These are phyloP conservation scores for Matsumyia berberina DNA, from an alignment of 2,888 invertebrate genomes.

Conservation along the genomic window DNA sequence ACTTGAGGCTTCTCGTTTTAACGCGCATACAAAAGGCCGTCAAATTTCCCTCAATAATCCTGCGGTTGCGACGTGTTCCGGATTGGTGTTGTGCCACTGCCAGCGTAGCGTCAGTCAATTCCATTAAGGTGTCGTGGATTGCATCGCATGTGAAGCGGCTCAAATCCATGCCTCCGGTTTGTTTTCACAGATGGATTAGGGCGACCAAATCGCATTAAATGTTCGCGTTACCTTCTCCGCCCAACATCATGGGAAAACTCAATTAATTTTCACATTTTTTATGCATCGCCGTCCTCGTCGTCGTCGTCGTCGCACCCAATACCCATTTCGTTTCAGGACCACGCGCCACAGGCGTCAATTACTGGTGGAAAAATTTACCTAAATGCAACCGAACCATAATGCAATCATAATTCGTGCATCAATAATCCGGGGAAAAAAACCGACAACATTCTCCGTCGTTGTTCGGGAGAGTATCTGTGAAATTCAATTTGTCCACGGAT, in stretches of 20 bases:
- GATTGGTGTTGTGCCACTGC: constrained; percentile 19
- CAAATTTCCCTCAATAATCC: constrained; percentile 58
- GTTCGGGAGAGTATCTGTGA: constrained; percentile 33
- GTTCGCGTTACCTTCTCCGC: constrained; percentile 37
- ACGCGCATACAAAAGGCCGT: background rate
- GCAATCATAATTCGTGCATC: constrained; percentile 72
- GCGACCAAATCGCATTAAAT: constrained; percentile 44
- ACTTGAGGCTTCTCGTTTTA: constrained; percentile 16
- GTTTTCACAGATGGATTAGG: constrained; percentile 26
- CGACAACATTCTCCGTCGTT: constrained; percentile 9
- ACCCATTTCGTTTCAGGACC: constrained; percentile 1
- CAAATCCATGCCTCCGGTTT: background rate
- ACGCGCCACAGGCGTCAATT: constrained; percentile 57
- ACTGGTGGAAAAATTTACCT: constrained; percentile 52
- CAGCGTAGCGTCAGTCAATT: constrained; percentile 56
- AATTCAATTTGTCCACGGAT: constrained; percentile 44
- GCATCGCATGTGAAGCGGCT: constrained; percentile 13
- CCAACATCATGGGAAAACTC: constrained; percentile 30
- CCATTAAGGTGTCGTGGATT: constrained; percentile 49
- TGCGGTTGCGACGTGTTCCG: constrained; percentile 33
- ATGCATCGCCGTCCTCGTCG: background rate
- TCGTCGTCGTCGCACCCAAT: constrained; percentile 19
- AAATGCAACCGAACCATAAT: constrained; percentile 40
- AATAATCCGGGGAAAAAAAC: constrained; percentile 34
- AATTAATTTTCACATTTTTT: constrained; percentile 23